These are phyloP conservation scores for Acrocephalus kingi DNA, from an alignment of 2,113 vertebrate genomes.

Conservation along the genomic window DNA sequence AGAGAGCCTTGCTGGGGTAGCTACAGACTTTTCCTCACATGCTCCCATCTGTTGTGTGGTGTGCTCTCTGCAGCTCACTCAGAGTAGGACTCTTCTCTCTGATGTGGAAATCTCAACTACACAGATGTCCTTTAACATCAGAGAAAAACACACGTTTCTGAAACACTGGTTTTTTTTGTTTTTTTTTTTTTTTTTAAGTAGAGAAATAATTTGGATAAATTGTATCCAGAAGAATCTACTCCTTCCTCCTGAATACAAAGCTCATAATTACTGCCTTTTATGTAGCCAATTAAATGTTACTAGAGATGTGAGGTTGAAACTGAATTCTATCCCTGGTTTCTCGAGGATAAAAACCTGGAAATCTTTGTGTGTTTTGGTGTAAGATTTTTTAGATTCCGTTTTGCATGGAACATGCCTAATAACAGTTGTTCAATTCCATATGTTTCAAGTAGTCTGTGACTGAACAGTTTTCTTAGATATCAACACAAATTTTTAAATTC, in stretches of 20 bases:
- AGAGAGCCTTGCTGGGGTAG: neutral
- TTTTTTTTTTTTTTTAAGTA: neutral
- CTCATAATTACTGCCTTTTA: neutral
- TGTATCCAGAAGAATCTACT: neutral
- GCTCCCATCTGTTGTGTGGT: neutral
- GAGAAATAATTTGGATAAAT: neutral
- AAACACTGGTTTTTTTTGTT: neutral
- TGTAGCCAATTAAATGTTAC: neutral
- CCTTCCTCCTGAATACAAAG: neutral
- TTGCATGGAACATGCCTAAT: neutral
- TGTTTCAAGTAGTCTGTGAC: neutral
- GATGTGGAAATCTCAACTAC: neutral
- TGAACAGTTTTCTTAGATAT: neutral
- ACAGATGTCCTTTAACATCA: neutral
- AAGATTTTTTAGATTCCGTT: neutral
- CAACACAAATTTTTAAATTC: neutral
- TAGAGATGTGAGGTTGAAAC: neutral
- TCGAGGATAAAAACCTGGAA: neutral
- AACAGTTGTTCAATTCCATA: neutral
- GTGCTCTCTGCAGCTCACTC: neutral
- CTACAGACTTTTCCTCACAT: neutral
- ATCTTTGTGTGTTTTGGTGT: neutral
- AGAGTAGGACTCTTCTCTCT: neutral
- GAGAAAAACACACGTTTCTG: neutral
- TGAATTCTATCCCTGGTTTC: neutral